Percentiles rank a stretch among this genome's conserved stretches.
Evolutionary conservation across 2,797 vertebrate species (phyloP).

Genomic region (Schizopygopsis malacanthus): DNA sequence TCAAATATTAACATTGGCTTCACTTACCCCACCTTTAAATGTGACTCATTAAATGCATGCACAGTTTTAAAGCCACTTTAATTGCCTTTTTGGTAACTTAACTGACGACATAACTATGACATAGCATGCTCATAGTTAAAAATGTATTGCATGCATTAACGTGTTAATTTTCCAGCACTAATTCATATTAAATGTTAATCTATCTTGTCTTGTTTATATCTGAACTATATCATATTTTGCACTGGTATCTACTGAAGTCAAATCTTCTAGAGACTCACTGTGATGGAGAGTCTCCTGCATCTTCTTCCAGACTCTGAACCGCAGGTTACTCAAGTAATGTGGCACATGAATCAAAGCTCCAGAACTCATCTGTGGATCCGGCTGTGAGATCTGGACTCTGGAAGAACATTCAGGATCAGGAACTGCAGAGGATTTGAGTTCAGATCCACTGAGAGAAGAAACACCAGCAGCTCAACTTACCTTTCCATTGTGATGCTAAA

Average conservation of each 20-base stretch:
- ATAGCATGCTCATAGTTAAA: too few relatives aligned
- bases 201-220: background rate
- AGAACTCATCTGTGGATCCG: background rate
- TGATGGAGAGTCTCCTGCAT: slow-evolving; percentile 14
- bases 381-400: background rate
- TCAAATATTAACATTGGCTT: too few relatives aligned
- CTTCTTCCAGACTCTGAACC: background rate
- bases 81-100: too few relatives aligned
- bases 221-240: background rate
- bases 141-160: too few relatives aligned
- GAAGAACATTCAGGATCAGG: background rate
- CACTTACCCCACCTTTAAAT: too few relatives aligned
- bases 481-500: background rate
- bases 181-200: background rate
- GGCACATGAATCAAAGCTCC: background rate
- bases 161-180: too few relatives aligned
- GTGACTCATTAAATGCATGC: too few relatives aligned
- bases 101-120: too few relatives aligned
- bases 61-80: too few relatives aligned
- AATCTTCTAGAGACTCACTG: background rate
- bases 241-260: background rate
- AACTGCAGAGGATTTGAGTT: background rate
- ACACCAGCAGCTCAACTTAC: background rate
- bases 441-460: background rate
- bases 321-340: background rate